A percentile compares a stretch with the other conserved stretches of the same genome.
phyloP scores from a whole-genome alignment of 2,888 invertebrate species.

The Leucophora obtusa region DNA sequence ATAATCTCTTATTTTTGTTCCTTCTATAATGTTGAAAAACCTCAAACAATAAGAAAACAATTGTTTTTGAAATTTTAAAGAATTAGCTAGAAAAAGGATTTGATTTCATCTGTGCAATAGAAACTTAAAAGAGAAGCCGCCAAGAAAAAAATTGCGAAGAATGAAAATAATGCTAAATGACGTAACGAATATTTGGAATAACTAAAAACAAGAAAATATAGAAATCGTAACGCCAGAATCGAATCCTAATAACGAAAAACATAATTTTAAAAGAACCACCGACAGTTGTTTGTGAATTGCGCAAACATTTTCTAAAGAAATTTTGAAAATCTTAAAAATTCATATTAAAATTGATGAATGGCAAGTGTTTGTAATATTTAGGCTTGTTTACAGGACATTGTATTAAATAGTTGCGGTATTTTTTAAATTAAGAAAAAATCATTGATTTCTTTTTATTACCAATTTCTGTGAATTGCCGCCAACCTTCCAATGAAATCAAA shows the following conservation, averaged over 20 bases:
- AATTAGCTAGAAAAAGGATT: conserved; percentile 31
- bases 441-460: neutral
- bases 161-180: neutral
- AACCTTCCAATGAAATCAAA: neutral
- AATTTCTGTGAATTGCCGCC: conserved; percentile 15
- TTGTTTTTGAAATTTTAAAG: neutral
- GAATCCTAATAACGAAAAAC: neutral
- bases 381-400: conserved; percentile 12
- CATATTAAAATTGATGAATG: neutral
- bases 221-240: neutral
- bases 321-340: neutral
- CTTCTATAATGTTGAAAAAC: conserved; percentile 28
- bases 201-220: no score
- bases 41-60: conserved; percentile 20
- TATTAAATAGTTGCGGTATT: neutral
- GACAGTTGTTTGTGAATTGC: neutral
- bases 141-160: neutral
- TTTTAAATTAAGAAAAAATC: neutral
- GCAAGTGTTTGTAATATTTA: conserved; percentile 17
- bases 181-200: conserved; percentile 15
- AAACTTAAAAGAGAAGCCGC: conserved; percentile 20
- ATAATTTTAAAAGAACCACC: neutral
- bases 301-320: neutral
- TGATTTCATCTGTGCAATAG: neutral
- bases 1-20: conserved; percentile 18